Base-by-base conservation (phyloP, 1,140 invertebrate genomes). In the Arion vulgaris region DNA sequence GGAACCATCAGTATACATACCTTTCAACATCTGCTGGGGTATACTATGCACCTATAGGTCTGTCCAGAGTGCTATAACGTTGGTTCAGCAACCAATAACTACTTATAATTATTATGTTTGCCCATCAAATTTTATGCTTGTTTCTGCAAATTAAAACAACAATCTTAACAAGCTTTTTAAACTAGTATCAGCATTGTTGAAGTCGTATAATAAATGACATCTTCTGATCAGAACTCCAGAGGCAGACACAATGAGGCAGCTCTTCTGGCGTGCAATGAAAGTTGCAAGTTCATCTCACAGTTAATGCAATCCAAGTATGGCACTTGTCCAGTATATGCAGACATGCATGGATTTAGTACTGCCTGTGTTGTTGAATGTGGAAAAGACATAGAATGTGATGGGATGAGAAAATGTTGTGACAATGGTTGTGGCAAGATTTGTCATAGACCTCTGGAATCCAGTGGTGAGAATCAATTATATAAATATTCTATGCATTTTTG, bases 381-480 rank as follows among this genome's bases (percentile, higher is more conserved):
- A 19, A 49, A 36, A 28, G 80, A 81, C n/a, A 26, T 81, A 38
- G 32, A 34, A 7, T 81, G 80, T 74, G 39, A 53, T 73, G 69
- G 71, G 1, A 81, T 74, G 71, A 36, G n/a, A 23, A 81, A 81
- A 62, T 81, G 80, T 69, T 81, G 80, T 49, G 28, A 36, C 4
- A 81, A 34, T 53, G 41, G 69, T 32, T 81, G 80, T 74, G 69
- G 69, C 32, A 51, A n/a, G 1, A 28, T 39, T 9, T 81, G 80
- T 69, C 68, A 73, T 28, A 32, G 45, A n/a, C 71, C 80, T 28
- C 5, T 73, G n/a, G 51, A 81, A 23, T 34, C 49, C 17, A 38
- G 74, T 41, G 69, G 80, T 81, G 57, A 53, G 62, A 28, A n/a
- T 15, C n/a, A 17, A 66, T 32, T 66, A 32, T 57, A 57, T 15